A percentile compares a stretch with the other conserved stretches of the same genome.
phyloP scores from a whole-genome alignment of 2,113 vertebrate genomes.

The Anoplopoma fimbria region DNA sequence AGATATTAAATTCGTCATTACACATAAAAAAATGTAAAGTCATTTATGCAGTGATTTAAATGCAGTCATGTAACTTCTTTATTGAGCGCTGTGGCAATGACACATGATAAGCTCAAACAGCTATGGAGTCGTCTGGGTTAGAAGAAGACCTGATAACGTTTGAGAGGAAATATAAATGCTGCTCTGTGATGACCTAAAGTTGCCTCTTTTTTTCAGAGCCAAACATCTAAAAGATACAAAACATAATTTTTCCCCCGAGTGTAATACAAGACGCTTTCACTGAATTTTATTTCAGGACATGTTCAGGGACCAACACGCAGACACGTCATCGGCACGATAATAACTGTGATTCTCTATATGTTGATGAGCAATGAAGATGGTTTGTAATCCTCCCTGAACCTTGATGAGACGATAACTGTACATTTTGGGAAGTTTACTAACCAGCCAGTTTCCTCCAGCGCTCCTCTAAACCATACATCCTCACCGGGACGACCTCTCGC shows the following conservation, averaged over 20 bases:
- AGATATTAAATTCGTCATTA: background rate
- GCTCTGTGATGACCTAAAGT: background rate
- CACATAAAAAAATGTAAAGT: background rate
- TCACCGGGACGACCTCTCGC: slow-evolving; percentile 21
- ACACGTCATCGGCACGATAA: background rate
- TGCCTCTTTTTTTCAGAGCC: background rate
- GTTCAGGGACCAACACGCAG: background rate
- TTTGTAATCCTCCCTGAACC: background rate
- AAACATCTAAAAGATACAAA: background rate
- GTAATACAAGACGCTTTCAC: background rate
- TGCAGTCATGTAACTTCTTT: background rate
- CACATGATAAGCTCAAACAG: background rate
- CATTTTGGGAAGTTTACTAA: background rate
- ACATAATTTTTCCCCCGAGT: background rate
- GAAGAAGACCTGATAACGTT: background rate
- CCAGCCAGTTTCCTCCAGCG: slow-evolving; percentile 1
- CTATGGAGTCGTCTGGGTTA: no score
- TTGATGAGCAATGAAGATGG: no score
- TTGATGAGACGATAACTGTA: background rate
- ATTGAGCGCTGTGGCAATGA: background rate
- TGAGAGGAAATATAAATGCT: background rate
- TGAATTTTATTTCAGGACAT: background rate
- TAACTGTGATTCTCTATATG: background rate
- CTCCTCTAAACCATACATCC: slow-evolving; percentile 5
- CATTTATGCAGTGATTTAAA: background rate